Conservation (phyloP, 1,140 invertebrate genomes). For the Drosophila nigromelanica region DNA sequence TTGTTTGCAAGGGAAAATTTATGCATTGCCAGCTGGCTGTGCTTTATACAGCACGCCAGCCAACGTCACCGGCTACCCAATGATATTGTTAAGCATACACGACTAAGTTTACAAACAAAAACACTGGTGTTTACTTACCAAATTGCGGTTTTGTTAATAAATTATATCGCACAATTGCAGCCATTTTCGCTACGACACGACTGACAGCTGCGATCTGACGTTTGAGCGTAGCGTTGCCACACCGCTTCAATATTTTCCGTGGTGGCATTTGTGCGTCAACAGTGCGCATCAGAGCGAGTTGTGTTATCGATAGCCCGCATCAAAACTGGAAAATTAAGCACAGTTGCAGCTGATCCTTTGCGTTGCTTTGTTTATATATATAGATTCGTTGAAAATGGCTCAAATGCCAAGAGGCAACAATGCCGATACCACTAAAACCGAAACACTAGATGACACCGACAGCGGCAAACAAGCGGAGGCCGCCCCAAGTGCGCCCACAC, state of each 20-base stretch:
- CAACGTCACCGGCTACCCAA: not conserved
- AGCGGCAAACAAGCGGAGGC: conserved; percentile 4
- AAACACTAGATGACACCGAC: conserved; percentile 54
- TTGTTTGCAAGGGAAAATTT: conserved; percentile 37
- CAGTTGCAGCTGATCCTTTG: conserved; percentile 16
- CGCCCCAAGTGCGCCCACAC: conserved; percentile 86
- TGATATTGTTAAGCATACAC: not conserved
- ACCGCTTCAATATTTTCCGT: not conserved
- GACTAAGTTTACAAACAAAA: not conserved
- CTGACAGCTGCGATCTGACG: conserved; percentile 63
- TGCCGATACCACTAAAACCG: conserved; percentile 25
- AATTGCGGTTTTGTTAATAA: conserved; percentile 71
- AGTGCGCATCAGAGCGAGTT: not conserved
- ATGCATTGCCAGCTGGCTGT: not conserved
- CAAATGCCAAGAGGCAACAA: conserved; percentile 27
- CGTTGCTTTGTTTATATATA: conserved; percentile 14
- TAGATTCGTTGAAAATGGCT: conserved; percentile 46
- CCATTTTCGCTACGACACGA: conserved; percentile 63
- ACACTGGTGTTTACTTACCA: conserved; percentile 60
- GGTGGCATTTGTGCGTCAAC: not conserved
- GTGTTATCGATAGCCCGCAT: conserved; percentile 13
- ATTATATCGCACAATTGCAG: conserved; percentile 81
- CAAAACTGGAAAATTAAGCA: not conserved
- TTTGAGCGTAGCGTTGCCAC: conserved; percentile 47
- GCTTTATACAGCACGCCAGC: not conserved